These are phyloP conservation scores for Stenodema calcarata DNA, from an alignment of 2,888 invertebrate genomes.

Conservation along the genomic window DNA sequence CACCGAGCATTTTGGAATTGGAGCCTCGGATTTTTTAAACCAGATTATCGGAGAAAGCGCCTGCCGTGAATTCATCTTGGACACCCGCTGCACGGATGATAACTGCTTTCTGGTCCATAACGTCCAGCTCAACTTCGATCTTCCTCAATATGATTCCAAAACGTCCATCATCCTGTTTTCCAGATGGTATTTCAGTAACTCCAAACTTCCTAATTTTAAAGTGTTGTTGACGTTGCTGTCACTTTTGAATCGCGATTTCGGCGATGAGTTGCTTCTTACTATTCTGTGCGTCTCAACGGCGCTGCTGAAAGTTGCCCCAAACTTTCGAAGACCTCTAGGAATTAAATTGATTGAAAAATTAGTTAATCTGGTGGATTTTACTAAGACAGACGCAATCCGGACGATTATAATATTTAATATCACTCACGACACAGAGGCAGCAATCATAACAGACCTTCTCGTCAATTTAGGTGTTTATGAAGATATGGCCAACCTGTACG, in stretches of 20 bases:
- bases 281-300: not conserved
- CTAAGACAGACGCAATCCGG: not conserved
- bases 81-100: not conserved
- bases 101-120: not conserved
- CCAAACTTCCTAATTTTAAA: not conserved
- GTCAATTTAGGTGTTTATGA: not conserved
- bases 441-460: not conserved
- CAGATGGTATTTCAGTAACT: slow-evolving; percentile 1
- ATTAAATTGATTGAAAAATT: not conserved
- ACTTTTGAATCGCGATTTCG: not conserved
- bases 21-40: not conserved
- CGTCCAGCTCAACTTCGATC: not conserved
- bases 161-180: not conserved
- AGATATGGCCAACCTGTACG: not conserved
- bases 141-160: not conserved
- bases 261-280: not conserved
- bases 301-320: not conserved
- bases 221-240: not conserved
- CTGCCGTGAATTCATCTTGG: not conserved
- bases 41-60: not conserved
- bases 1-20: not conserved
- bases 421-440: not conserved
- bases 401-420: not conserved
- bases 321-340: not conserved
- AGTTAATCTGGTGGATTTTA: not conserved